Evolutionary conservation across 2,113 vertebrate genomes (phyloP), one percentile per base, ranked within the genome.

Genomic region (Rhinogobius similis): DNA sequence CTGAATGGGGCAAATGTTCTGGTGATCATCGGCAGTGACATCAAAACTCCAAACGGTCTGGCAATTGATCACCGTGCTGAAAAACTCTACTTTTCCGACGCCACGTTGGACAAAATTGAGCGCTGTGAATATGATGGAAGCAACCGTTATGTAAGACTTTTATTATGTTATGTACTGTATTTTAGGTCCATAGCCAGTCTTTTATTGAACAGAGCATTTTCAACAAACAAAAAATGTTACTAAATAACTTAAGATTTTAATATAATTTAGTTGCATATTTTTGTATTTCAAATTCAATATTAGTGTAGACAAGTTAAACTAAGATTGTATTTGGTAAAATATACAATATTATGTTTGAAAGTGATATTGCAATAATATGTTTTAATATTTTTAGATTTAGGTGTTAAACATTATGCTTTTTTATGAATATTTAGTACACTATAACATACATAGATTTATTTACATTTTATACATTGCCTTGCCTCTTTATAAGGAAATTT

Each of bases 71-170:
- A 99, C 89, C 95, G 93, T 0, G 94, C 97, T 0, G 97, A 99
- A 90, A 99, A 99, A 73, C 95, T 98, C 56, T 99, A 98, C 84
- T 99, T 98, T 93, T 98, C 96, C 0, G 97, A 98, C 0, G 97
- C 97, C 87, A 97, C 97, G 0, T 90, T 99, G 84, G 97, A 98
- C 91, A 99, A 99, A 90, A 98, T 99, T 0, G 97, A 98, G 68
- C 95, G 97, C 14, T 98, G 97, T 53, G 97, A 99, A 78, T 99
- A 98, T 0, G 97, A 98, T 0, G 97, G 97, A 38, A 94, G 95
- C 79, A 93, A 85, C 56, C 96, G 96, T 82, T 93, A 97, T 0
- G 97, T 98, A 92, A 95, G 97, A 91, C 18, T 29, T 27, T 58
- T 29, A 26, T 53, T 53, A 20, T 20, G 2, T 48, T 48, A 20